phyloP scores from a whole-genome alignment of 2,113 vertebrate genomes.

The Oryctolagus cuniculus region DNA sequence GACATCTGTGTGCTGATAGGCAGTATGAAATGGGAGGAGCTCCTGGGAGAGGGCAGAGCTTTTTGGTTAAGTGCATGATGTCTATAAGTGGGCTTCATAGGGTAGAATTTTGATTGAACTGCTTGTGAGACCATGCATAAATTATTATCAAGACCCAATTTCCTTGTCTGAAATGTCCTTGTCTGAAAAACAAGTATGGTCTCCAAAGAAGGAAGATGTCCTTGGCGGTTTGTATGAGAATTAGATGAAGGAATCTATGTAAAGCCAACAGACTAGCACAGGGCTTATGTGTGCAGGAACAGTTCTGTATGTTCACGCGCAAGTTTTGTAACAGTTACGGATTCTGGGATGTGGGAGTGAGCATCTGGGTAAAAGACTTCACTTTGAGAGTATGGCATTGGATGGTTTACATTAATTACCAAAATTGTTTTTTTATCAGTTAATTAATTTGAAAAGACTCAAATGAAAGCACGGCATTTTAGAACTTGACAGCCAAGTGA shows the following conservation, averaged over 20 bases:
- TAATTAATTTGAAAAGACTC: slow-evolving; percentile 1
- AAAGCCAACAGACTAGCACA: neutral
- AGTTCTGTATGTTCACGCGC: neutral
- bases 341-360: neutral
- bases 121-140: neutral
- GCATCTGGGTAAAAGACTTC: neutral
- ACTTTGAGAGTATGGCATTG: neutral
- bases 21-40: neutral
- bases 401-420: neutral
- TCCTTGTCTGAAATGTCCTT: neutral
- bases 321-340: neutral
- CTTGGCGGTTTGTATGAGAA: neutral
- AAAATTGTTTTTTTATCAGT: neutral
- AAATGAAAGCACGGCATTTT: neutral
- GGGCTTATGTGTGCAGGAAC: neutral
- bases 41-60: neutral
- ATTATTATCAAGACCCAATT: neutral
- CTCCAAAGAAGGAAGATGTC: neutral
- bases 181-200: neutral
- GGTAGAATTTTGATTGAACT: neutral
- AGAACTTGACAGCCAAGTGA: neutral
- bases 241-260: neutral
- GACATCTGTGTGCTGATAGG: neutral
- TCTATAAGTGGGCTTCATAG: neutral
- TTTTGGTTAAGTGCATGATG: neutral